A percentile compares a stretch with the other conserved stretches of the same genome.
These are phyloP conservation scores for Augiades crinisus DNA, from an alignment of 2,888 invertebrate genomes.

Conservation along the genomic window DNA sequence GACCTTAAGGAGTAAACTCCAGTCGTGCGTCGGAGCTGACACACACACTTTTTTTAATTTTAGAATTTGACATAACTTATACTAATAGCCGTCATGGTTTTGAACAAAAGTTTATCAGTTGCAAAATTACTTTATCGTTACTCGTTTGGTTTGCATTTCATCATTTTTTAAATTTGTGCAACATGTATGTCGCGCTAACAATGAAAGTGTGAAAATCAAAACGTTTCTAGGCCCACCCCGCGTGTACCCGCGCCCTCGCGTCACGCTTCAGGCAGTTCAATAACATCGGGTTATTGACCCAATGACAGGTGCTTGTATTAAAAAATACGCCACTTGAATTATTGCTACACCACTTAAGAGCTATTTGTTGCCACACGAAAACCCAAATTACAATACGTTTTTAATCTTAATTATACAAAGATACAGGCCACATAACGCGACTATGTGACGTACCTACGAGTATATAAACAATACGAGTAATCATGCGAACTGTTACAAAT, in stretches of 20 bases:
- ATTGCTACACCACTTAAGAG: conserved; percentile 6
- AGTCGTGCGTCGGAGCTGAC: too few species aligned
- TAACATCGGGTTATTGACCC: conserved; percentile 48
- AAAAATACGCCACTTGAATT: conserved; percentile 27
- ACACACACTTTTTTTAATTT: too few species aligned
- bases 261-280: conserved; percentile 39
- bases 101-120: too few species aligned
- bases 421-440: background rate
- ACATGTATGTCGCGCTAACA: background rate
- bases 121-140: too few species aligned
- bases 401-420: background rate
- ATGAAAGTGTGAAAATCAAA: conserved; percentile 12
- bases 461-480: conserved; percentile 2
- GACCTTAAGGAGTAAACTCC: too few species aligned
- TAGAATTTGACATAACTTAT: too few species aligned
- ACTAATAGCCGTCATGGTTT: too few species aligned
- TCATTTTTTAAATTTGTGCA: too few species aligned
- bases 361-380: background rate
- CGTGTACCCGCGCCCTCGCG: conserved; percentile 21
- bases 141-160: too few species aligned
- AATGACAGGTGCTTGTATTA: conserved; percentile 39
- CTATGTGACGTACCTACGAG: background rate
- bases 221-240: conserved; percentile 11
- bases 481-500: conserved; percentile 10
- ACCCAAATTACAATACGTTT: conserved; percentile 1